Conservation (phyloP, 2,113 vertebrate species). For the Naja naja region DNA sequence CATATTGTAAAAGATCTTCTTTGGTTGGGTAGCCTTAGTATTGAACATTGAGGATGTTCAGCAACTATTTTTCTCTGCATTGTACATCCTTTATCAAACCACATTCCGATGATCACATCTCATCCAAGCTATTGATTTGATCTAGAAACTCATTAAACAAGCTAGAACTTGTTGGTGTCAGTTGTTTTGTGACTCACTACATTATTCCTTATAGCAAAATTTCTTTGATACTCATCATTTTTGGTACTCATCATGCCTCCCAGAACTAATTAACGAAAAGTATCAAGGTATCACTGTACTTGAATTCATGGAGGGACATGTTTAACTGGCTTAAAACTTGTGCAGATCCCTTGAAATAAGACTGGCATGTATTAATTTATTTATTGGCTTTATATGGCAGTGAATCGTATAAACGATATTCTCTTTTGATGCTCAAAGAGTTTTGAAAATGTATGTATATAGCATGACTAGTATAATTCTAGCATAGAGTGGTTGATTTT, state of each 20-base stretch:
- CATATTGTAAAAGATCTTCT: neutral
- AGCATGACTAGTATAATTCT: neutral
- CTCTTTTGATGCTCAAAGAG: neutral
- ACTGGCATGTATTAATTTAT: neutral
- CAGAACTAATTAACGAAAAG: neutral
- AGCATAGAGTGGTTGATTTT: neutral
- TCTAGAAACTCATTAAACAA: neutral
- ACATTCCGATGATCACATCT: neutral
- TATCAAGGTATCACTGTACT: neutral
- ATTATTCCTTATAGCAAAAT: no score
- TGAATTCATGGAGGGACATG: neutral
- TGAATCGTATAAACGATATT: neutral
- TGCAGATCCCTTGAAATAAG: neutral
- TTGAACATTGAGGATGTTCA: neutral
- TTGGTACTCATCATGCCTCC: neutral
- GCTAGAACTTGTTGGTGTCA: no score
- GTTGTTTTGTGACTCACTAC: no score
- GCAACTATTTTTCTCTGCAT: neutral
- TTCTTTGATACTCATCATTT: no score
- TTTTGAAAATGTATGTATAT: neutral
- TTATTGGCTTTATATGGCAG: neutral
- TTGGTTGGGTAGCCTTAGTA: neutral
- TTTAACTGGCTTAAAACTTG: neutral
- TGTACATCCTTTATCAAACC: neutral
- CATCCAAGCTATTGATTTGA: neutral